Evolutionary conservation across 2,113 vertebrate species (phyloP), one percentile per base, ranked within the genome.

Genomic region (Alaudala cheleensis): DNA sequence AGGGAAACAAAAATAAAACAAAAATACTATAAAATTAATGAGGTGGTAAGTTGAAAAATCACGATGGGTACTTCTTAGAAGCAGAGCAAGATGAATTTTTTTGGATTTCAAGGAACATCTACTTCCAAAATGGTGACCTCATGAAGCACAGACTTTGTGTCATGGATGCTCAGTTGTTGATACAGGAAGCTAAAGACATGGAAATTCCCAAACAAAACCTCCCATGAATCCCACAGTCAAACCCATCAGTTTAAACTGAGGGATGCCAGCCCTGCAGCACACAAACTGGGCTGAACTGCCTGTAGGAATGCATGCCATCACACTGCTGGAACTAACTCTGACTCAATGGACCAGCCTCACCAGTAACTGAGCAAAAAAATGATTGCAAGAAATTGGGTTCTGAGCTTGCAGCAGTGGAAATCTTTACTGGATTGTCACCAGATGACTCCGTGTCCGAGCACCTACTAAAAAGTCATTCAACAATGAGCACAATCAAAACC

Each of bases 1-100:
- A 37, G 8, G 10, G 10, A 37, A 11, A 77, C 5, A 42, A 42
- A 62, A 69, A 23, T 10, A 12, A 0, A 0, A 1, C 1, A 33
- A 57, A 21, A 1, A 70, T 4, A 24, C 19, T 29, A 20, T 6
- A 37, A 57, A 80, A 70, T 34, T 3, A 73, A 76, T 7, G 13
- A 62, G 9, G 15, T n/a, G 7, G 1, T 37, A n/a, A 67, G 9
- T 2, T n/a, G 25, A 17, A 84, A 92, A 67, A 77, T 49, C 12
- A 23, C 15, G 1, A 10, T 34, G 28, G 7, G 10, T 53, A 40
- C 8, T 58, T 33, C 49, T 44, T 12, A 77, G 39, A 54, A 57
- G 19, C 19, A 62, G 3, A 22, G 4, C 6, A 76, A 49, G 4
- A 44, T 25, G 1, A 51, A 2, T 31, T 7, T 26, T 51, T 61